Evolutionary conservation across 2,797 vertebrate genomes (phyloP).

Genomic region (Cuniculus paca): DNA sequence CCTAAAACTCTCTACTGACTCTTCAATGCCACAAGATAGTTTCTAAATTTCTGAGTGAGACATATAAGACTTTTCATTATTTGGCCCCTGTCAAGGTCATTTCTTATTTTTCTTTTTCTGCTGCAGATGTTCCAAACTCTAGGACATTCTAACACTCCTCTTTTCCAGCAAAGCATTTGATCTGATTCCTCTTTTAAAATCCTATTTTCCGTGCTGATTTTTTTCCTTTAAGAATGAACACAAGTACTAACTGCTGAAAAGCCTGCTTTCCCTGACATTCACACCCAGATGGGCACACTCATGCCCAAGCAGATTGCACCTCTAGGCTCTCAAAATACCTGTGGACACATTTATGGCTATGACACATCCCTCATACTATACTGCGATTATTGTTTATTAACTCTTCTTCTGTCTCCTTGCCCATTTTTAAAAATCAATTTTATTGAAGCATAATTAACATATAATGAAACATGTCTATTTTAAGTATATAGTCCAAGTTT

Average conservation of each 20-base stretch:
- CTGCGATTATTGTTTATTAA: neutral
- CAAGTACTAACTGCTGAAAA: neutral
- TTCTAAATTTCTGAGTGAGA: neutral
- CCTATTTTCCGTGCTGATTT: neutral
- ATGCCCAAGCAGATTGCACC: neutral
- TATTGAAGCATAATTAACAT: neutral
- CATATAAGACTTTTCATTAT: neutral
- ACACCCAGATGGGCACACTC: too few relatives aligned
- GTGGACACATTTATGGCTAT: neutral
- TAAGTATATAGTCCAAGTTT: neutral
- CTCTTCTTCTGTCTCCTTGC: neutral
- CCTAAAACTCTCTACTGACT: neutral
- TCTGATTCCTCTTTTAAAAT: neutral
- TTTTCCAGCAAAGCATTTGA: neutral
- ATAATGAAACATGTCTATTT: neutral
- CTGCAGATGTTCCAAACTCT: neutral
- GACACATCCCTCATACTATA: neutral
- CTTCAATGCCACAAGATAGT: neutral
- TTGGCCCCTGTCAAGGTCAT: neutral
- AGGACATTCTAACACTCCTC: neutral
- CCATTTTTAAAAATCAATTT: neutral
- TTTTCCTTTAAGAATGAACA: constrained; percentile 19
- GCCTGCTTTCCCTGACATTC: neutral
- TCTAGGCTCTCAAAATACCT: neutral
- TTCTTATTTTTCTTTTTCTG: neutral